These are phyloP conservation scores for Rousettus leschenaultii DNA, from an alignment of 2,113 vertebrate species.

Conservation along the genomic window DNA sequence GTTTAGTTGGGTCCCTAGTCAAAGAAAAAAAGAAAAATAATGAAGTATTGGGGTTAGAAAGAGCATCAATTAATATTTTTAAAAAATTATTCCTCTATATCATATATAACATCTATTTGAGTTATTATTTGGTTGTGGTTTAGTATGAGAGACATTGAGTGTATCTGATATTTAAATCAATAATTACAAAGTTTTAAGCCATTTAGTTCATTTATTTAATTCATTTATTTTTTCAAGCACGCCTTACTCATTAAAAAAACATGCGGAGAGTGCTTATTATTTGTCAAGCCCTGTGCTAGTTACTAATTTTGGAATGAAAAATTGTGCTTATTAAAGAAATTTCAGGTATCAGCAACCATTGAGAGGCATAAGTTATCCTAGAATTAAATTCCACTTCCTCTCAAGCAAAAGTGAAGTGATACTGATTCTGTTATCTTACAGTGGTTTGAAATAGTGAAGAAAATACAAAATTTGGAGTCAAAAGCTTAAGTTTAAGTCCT, in stretches of 20 bases:
- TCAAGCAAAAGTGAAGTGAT: neutral
- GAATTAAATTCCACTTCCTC: neutral
- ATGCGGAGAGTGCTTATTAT: constrained; percentile 20
- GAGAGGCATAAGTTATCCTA: neutral
- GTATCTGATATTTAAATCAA: neutral
- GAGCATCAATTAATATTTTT: neutral
- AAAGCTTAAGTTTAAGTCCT: neutral
- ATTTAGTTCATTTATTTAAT: neutral
- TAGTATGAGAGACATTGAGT: neutral
- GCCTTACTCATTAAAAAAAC: constrained; percentile 1
- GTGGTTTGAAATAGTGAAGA: neutral
- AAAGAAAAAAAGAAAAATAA: neutral
- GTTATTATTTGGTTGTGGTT: neutral
- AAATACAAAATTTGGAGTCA: neutral
- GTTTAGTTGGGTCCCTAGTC: neutral
- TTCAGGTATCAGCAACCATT: constrained; percentile 10
- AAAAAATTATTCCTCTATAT: neutral
- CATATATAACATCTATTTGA: neutral
- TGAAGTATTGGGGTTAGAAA: neutral
- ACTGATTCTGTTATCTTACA: neutral
- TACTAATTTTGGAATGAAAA: constrained; percentile 35
- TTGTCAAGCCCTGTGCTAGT: neutral
- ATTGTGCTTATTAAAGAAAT: neutral
- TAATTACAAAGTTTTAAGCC: neutral
- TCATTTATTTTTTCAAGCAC: constrained; percentile 21